Percentiles rank a stretch among this genome's conserved stretches.
phyloP scores from a whole-genome alignment of 2,888 invertebrate species.

The Meteorus cinctellus region DNA sequence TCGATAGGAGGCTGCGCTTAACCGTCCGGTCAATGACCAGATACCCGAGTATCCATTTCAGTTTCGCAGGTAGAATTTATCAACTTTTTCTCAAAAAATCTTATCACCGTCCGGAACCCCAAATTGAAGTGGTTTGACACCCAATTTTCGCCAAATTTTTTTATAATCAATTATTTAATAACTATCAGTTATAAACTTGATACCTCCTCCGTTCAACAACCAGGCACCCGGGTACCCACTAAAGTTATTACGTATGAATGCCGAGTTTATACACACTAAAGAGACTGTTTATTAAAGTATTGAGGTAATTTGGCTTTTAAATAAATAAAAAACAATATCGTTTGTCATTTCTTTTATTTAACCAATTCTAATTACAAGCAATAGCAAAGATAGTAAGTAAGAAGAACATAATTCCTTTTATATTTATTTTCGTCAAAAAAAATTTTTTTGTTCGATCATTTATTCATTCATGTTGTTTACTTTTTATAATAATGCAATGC shows the following conservation, averaged over 20 bases:
- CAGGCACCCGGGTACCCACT: slow-evolving; percentile 39
- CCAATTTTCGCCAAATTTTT: slow-evolving; percentile 38
- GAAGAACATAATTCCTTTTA: slow-evolving; percentile 30
- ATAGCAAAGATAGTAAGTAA: slow-evolving; percentile 38
- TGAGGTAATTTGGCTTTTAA: slow-evolving; percentile 37
- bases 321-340: slow-evolving; percentile 41
- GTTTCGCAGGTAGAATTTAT: too few species aligned
- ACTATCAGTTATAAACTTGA: slow-evolving; percentile 42
- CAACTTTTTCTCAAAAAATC: too few species aligned
- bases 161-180: slow-evolving; percentile 42
- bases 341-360: slow-evolving; percentile 40
- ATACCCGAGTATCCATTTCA: too few species aligned
- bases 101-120: too few species aligned
- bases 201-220: slow-evolving; percentile 40
- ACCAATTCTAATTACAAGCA: slow-evolving; percentile 42
- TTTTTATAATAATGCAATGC: slow-evolving; percentile 41
- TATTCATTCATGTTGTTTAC: slow-evolving; percentile 30
- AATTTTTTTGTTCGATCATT: slow-evolving; percentile 1
- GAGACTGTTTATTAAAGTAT: slow-evolving; percentile 33
- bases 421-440: background rate
- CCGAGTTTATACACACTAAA: slow-evolving; percentile 40
- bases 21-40: too few species aligned
- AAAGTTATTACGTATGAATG: slow-evolving; percentile 36
- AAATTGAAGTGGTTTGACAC: too few species aligned
- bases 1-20: too few species aligned